These are phyloP conservation scores for Aegithalos caudatus DNA, from an alignment of 2,113 vertebrate genomes.

Conservation along the genomic window DNA sequence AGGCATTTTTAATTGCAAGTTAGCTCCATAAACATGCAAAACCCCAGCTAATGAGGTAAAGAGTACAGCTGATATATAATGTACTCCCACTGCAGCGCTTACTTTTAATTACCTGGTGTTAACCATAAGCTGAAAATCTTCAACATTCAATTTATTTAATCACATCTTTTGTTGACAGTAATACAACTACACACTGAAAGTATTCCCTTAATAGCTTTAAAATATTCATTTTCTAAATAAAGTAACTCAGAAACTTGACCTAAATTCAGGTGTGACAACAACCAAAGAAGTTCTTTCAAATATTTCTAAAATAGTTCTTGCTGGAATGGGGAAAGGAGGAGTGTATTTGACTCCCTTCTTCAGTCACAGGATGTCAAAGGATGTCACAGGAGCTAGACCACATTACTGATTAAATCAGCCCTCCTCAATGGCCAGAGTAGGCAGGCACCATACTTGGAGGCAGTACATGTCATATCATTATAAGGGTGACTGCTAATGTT, in stretches of 20 bases:
- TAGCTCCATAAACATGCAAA: constrained; percentile 79
- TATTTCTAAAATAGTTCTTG: constrained; percentile 8
- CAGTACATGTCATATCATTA: constrained; percentile 72
- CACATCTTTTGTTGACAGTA: constrained; percentile 75
- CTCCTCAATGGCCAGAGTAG: constrained; percentile 48
- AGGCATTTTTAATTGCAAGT: constrained; percentile 78
- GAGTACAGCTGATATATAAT: constrained; percentile 76
- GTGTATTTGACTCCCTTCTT: background rate
- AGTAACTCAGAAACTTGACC: constrained; percentile 54
- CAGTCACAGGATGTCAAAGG: background rate
- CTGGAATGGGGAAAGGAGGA: background rate
- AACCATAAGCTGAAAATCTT: constrained; percentile 76
- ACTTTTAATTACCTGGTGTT: constrained; percentile 83
- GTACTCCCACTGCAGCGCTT: constrained; percentile 79
- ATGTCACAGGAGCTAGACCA: constrained; percentile 41
- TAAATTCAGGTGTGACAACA: constrained; percentile 26
- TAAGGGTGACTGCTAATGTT: constrained; percentile 82
- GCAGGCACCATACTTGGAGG: constrained; percentile 47
- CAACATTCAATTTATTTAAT: constrained; percentile 81
- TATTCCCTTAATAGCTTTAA: constrained; percentile 77
- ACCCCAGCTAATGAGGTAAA: constrained; percentile 78
- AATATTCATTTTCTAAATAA: constrained; percentile 69
- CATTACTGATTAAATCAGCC: constrained; percentile 65
- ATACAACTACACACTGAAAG: constrained; percentile 63
- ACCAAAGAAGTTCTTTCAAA: background rate